phyloP scores from a whole-genome alignment of 2,888 invertebrate genomes.

The Macrostomum cliftonense region DNA sequence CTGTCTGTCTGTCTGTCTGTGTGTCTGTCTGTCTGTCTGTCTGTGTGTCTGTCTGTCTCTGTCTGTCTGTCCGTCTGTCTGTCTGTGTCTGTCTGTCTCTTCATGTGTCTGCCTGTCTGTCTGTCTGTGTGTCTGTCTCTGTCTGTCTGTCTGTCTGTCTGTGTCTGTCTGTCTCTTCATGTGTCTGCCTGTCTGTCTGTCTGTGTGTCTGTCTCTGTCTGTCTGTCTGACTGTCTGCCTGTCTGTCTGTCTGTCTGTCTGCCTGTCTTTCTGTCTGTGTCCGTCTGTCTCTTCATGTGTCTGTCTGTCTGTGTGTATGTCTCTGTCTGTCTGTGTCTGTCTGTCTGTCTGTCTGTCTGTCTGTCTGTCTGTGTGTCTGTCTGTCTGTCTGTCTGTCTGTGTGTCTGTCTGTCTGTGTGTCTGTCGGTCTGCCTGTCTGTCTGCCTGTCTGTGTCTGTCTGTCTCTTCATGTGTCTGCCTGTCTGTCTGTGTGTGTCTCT shows the following conservation, averaged over 20 bases:
- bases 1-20: background rate
- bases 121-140: background rate
- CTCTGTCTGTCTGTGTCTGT: slow-evolving; percentile 7
- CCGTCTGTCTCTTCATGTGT: slow-evolving; percentile 3
- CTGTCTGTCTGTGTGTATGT: slow-evolving; percentile 7
- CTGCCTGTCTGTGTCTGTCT: no score
- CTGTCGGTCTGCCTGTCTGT: no score
- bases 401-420: background rate
- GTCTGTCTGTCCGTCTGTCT: no score
- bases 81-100: no score
- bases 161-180: background rate
- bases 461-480: no score
- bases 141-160: background rate
- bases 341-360: slow-evolving; percentile 7
- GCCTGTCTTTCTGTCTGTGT: slow-evolving; percentile 7
- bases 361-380: slow-evolving; percentile 3
- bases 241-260: slow-evolving; percentile 2
- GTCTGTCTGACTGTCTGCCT: no score
- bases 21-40: background rate
- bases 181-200: no score
- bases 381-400: background rate
- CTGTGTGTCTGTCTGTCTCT: no score
- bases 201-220: no score
- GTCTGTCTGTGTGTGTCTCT: no score
- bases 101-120: no score